Evolutionary conservation across 2,113 vertebrate species (phyloP), one percentile per base, ranked within the genome.

Genomic region (Trinectes maculatus): DNA sequence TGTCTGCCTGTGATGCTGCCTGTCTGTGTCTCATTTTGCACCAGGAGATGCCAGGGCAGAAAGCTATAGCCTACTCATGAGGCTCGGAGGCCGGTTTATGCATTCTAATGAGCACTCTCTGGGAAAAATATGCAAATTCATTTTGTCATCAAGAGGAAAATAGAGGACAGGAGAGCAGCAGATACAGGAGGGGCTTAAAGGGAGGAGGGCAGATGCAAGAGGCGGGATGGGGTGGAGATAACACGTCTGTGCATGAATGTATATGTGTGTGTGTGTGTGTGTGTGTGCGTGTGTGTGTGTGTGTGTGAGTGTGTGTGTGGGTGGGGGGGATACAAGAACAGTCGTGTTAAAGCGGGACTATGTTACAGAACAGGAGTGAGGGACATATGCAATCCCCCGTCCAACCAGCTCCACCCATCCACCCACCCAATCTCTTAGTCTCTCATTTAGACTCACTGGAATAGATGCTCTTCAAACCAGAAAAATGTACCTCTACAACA

Each of bases 121-220:
- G 71, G 66, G 63, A 87, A 87, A 89, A 81, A 86, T 84, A 88
- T 90, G 85, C 87, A 89, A 89, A 91, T 90, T 75, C 59, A 81
- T 85, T 84, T 90, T 86, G 85, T 89, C 84, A 89, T 89, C 86
- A 87, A 67, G 85, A 89, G 61, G 77, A 86, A 89, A 90, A 90
- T 73, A 88, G 86, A 90, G 86, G 85, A 89, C 86, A 89, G 87
- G 87, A 85, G 71, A 88, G 80, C 54, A 81, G 87, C 64, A 87
- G 73, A 87, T 87, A 85, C 82, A 80, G 84, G 85, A 84, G 84
- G 75, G 83, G 83, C 59, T 77, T 77, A 49, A 53, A 47, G 61
- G 15, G 74, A 86, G 82, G 83, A 74, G 74, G 84, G 64, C 54
- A 67, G 65, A 83, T 43, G 64, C 72, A 59, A 70, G 71, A 86